Evolutionary conservation across 2,797 vertebrate species (phyloP).

Genomic region (Salmo trutta): DNA sequence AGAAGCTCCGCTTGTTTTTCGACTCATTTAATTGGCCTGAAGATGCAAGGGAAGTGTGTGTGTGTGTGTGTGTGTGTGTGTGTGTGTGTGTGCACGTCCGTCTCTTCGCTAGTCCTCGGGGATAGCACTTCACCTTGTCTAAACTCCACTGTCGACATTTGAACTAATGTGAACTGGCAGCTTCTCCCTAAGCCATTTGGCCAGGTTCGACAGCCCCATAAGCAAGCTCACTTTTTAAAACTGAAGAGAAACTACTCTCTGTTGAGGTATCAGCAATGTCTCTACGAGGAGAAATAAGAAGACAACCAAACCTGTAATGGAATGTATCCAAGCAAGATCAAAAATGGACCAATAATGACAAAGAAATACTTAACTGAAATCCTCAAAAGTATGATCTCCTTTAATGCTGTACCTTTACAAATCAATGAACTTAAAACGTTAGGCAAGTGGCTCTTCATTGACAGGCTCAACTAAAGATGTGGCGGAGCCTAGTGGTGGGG

Average conservation of each 20-base stretch:
- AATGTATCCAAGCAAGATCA: background rate
- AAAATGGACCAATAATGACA: background rate
- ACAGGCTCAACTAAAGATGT: background rate
- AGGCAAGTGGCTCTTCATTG: background rate
- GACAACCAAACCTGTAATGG: background rate
- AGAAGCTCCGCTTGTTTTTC: background rate
- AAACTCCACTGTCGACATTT: slow-evolving; percentile 2
- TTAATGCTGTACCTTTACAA: slow-evolving; percentile 1
- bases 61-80: background rate
- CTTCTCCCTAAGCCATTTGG: slow-evolving; percentile 5
- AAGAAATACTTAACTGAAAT: background rate
- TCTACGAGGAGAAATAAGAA: slow-evolving; percentile 1
- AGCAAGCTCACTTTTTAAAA: background rate
- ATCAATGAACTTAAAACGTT: background rate
- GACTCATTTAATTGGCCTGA: slow-evolving; percentile 6
- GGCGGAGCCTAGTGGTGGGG: background rate
- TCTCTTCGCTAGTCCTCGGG: background rate
- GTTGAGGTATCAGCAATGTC: background rate
- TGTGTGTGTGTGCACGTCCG: background rate
- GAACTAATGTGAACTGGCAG: slow-evolving; percentile 13
- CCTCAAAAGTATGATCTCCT: background rate
- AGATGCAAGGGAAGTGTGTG: background rate
- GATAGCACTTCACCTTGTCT: background rate
- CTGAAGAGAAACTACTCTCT: background rate
- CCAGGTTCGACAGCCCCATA: background rate